A percentile compares a stretch with the other conserved stretches of the same genome.
Conservation (phyloP, 2,797 vertebrate species). For the Microctenopoma steveboyesi region DNA sequence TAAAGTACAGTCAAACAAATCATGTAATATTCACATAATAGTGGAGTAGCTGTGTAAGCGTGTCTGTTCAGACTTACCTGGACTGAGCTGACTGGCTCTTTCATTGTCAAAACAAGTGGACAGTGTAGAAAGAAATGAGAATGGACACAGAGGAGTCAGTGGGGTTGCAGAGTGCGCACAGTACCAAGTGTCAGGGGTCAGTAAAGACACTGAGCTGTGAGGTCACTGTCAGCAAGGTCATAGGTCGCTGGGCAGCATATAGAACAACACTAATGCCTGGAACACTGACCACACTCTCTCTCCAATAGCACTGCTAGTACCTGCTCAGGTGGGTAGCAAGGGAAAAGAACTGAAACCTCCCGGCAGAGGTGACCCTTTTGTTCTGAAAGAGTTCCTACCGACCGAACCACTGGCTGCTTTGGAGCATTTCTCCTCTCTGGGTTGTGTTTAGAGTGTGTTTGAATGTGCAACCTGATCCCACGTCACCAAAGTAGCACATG, state of each 20-base stretch:
- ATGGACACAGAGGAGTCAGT: slow-evolving; percentile 17
- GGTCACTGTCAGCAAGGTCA: slow-evolving; percentile 69
- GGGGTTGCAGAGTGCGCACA: slow-evolving; percentile 56
- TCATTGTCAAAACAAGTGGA: slow-evolving; percentile 15
- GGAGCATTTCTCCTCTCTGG: neutral
- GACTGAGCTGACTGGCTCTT: neutral
- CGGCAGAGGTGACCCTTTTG: neutral
- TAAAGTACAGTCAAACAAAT: slow-evolving; percentile 4
- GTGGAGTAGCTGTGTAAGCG: neutral
- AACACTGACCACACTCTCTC: slow-evolving; percentile 23
- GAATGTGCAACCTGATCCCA: neutral
- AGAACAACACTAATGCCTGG: slow-evolving; percentile 34
- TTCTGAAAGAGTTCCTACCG: neutral
- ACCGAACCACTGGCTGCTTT: neutral
- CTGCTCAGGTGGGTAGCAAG: slow-evolving; percentile 12
- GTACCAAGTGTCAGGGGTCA: slow-evolving; percentile 37
- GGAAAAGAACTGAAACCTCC: slow-evolving; percentile 17
- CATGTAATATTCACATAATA: neutral
- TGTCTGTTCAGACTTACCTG: slow-evolving; percentile 8
- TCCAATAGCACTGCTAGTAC: slow-evolving; percentile 42
- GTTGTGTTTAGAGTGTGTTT: slow-evolving; percentile 2
- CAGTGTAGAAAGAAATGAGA: slow-evolving; percentile 11
- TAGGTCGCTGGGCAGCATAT: slow-evolving; percentile 56
- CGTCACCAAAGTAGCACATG: slow-evolving; percentile 8
- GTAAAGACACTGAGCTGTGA: slow-evolving; percentile 52